Evolutionary conservation across 2,888 invertebrate genomes (phyloP), one percentile per base, ranked within the genome.

Genomic region (Machimus atricapillus): DNA sequence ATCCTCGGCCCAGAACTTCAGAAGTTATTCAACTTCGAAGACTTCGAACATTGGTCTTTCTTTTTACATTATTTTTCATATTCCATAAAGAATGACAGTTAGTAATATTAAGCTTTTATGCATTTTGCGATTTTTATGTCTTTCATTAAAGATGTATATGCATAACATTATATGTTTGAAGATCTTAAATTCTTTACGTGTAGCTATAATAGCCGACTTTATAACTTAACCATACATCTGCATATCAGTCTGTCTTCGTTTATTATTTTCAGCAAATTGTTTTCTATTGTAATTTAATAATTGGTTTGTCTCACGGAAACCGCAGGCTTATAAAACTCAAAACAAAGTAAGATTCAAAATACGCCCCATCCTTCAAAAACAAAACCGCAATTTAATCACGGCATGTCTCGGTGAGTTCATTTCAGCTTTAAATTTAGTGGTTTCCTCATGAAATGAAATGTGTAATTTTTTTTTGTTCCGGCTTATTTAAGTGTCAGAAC

Each of bases 331-430:
- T 52, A 52, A 52, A 52, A 52, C 8, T 52, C n/a, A 52, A n/a
- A 52, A 52, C 52, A 52, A 52, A 52, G n/a, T 8, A 52, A 52
- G n/a, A n/a, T n/a, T 52, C 3, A 52, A 6, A 27, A 66, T 23
- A 12, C 66, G 23, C 3, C 19, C 23, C 66, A 23, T 19, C 27
- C 66, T 66, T 66, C 52, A 66, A 27, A 79, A 79, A 52, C 56
- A 79, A 79, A 79, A 79, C 79, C 79, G 79, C 79, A 79, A n/a
- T 46, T 79, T 79, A 79, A 79, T 79, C 79, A 52, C n/a, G 27
- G 8, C 46, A 27, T 8, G 79, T 79, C 52, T 31, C 56, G 31
- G 27, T 12, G 5, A 79, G 46, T 52, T 79, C 43, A 46, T 79
- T 79, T 56, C 23, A 2, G n/a, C 23, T 14, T 79, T 7, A 40